Conservation (phyloP, 2,888 invertebrate genomes). For the Cheiracanthium punctorium region DNA sequence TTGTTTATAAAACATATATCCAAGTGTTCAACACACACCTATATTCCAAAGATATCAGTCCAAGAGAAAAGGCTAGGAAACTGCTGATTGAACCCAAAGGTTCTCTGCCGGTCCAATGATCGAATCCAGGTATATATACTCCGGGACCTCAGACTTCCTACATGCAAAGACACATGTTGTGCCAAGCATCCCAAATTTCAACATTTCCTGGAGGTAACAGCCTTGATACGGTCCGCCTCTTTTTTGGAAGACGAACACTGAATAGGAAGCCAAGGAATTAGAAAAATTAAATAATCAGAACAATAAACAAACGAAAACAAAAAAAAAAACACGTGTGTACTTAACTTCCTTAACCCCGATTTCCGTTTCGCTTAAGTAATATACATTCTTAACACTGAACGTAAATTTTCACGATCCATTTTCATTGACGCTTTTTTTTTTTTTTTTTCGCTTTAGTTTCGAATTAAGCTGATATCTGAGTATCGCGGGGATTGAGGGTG, state of each 20-base stretch:
- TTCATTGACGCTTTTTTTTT: neutral
- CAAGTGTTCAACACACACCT: slow-evolving; percentile 54
- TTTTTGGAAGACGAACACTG: slow-evolving; percentile 52
- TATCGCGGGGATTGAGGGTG: neutral
- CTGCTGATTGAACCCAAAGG: slow-evolving; percentile 55
- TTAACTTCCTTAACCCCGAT: slow-evolving; percentile 58
- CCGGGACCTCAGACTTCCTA: slow-evolving; percentile 48
- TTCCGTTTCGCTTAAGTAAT: slow-evolving; percentile 64
- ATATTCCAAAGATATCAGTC: slow-evolving; percentile 23
- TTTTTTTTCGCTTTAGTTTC: neutral
- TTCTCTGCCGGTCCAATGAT: slow-evolving; percentile 30
- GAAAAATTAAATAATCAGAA: slow-evolving; percentile 63
- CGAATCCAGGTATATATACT: slow-evolving; percentile 55
- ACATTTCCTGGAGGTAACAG: slow-evolving; percentile 62
- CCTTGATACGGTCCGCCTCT: slow-evolving; percentile 40
- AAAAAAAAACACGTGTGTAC: neutral
- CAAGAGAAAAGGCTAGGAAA: slow-evolving; percentile 8
- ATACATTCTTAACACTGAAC: slow-evolving; percentile 3
- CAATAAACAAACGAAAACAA: slow-evolving; percentile 13
- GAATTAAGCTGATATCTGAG: neutral
- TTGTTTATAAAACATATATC: slow-evolving; percentile 37
- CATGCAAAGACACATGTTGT: slow-evolving; percentile 37
- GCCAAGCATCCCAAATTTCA: slow-evolving; percentile 31
- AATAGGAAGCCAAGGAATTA: slow-evolving; percentile 50
- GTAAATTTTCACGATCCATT: neutral